These are phyloP conservation scores for Nannospalax galili DNA, from an alignment of 2,113 vertebrate species.

Conservation along the genomic window DNA sequence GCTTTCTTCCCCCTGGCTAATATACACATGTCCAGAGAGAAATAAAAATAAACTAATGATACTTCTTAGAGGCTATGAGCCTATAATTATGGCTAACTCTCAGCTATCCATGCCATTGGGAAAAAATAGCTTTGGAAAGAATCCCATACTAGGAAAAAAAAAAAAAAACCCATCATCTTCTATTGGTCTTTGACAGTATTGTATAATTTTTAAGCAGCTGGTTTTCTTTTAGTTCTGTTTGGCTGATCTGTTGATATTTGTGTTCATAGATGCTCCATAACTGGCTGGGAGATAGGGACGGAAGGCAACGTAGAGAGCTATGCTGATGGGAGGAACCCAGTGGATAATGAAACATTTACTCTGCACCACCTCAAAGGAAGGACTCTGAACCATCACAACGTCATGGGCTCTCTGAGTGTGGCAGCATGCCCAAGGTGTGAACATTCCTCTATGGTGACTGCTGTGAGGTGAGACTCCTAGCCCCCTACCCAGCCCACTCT, in stretches of 20 bases:
- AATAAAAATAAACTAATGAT: slow-evolving; percentile 71
- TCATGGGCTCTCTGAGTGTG: background rate
- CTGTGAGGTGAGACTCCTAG: background rate
- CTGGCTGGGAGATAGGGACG: background rate
- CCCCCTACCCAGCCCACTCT: background rate
- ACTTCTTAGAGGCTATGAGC: slow-evolving; percentile 47
- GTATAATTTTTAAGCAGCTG: slow-evolving; percentile 2
- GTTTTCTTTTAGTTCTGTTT: slow-evolving; percentile 27
- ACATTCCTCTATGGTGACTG: background rate
- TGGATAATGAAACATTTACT: background rate
- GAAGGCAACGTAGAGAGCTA: background rate
- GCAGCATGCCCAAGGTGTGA: background rate
- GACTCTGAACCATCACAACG: background rate
- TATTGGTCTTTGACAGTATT: background rate
- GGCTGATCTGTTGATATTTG: background rate
- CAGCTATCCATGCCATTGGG: background rate
- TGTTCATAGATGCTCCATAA: background rate
- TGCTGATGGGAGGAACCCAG: background rate
- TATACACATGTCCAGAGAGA: slow-evolving; percentile 62
- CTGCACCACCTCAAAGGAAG: background rate
- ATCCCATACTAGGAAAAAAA: background rate
- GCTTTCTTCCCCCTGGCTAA: slow-evolving; percentile 41
- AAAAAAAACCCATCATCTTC: background rate
- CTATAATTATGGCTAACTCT: slow-evolving; percentile 61
- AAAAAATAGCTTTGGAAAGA: background rate